These are phyloP conservation scores for Chaenogobius annularis DNA, from an alignment of 2,113 vertebrate genomes.

Conservation along the genomic window DNA sequence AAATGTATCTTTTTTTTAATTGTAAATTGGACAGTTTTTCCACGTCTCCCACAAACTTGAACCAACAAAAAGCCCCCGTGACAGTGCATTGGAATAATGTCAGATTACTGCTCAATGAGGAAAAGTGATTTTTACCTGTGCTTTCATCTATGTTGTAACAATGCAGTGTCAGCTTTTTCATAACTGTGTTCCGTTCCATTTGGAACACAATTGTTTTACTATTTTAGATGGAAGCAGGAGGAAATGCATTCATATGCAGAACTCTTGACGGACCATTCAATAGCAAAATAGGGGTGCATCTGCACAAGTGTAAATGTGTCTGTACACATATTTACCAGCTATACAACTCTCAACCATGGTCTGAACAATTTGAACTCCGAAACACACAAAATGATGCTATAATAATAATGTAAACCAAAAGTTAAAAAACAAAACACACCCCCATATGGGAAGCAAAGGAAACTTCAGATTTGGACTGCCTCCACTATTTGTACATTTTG, in stretches of 20 bases:
- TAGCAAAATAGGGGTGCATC: slow-evolving; percentile 17
- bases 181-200: background rate
- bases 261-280: background rate
- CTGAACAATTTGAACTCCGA: slow-evolving; percentile 45
- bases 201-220: background rate
- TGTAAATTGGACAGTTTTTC: no score
- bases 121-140: slow-evolving; percentile 27
- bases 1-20: background rate
- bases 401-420: slow-evolving; percentile 55
- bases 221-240: background rate
- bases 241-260: slow-evolving; percentile 24
- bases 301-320: slow-evolving; percentile 24
- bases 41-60: background rate
- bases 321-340: slow-evolving; percentile 35
- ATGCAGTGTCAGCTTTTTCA: slow-evolving; percentile 1
- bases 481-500: slow-evolving; percentile 35
- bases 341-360: slow-evolving; percentile 48
- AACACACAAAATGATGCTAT: slow-evolving; percentile 48
- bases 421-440: slow-evolving; percentile 22
- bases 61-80: slow-evolving; percentile 24
- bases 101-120: slow-evolving; percentile 16
- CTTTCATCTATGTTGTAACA: slow-evolving; percentile 44
- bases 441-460: slow-evolving; percentile 45
- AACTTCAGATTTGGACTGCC: slow-evolving; percentile 39
- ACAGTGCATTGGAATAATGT: slow-evolving; percentile 55